Percentiles rank a stretch among this genome's conserved stretches.
Evolutionary conservation across 2,113 vertebrate genomes (phyloP).

Genomic region (Salvelinus sp.): DNA sequence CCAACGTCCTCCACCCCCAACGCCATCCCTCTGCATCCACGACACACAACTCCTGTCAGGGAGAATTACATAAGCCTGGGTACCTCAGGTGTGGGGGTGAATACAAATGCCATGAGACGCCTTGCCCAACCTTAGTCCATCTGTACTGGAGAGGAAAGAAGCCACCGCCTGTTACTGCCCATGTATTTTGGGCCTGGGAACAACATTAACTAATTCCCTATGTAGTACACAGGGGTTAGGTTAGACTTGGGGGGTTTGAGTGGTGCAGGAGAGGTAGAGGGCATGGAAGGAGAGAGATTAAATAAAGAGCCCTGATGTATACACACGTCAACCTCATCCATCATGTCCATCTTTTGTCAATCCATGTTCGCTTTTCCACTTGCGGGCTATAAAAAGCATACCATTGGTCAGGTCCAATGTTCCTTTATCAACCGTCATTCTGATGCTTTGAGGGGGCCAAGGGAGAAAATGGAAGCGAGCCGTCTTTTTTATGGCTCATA

Average conservation of each 20-base stretch:
- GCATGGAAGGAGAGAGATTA: not conserved
- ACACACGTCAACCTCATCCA: not conserved
- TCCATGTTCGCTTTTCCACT: not conserved
- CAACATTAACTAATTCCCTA: too few species aligned
- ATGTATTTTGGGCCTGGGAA: too few species aligned
- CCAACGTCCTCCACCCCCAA: not conserved
- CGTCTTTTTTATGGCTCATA: not conserved
- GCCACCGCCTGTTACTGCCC: too few species aligned
- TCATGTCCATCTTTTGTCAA: not conserved
- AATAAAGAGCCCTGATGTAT: not conserved
- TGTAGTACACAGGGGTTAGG: too few species aligned
- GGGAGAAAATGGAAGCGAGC: not conserved
- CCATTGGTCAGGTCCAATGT: not conserved
- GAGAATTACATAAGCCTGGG: conserved; percentile 51
- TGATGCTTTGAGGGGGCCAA: not conserved
- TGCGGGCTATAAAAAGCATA: not conserved
- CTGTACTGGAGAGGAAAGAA: conserved; percentile 33
- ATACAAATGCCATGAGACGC: conserved; percentile 21
- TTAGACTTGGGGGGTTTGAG: not conserved
- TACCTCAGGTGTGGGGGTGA: conserved; percentile 57
- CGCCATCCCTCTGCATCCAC: not conserved
- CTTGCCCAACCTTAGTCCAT: conserved; percentile 52
- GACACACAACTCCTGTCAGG: conserved; percentile 21
- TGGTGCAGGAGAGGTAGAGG: not conserved
- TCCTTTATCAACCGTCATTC: not conserved